Percentiles rank a stretch among this genome's conserved stretches.
Conservation (phyloP, 2,888 invertebrate genomes). For the Azorinus chamasolen region DNA sequence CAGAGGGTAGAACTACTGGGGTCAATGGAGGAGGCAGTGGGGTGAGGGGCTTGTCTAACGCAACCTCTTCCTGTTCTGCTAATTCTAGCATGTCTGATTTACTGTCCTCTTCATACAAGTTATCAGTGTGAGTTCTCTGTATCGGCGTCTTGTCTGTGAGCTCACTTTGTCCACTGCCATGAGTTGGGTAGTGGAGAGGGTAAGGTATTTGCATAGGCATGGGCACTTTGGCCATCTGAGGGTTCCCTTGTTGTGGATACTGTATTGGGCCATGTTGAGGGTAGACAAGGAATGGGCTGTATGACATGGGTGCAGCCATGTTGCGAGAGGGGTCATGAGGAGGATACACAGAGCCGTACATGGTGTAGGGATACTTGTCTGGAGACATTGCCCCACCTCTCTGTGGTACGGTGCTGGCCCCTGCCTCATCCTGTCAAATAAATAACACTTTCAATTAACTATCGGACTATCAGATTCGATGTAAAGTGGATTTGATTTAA, state of each 20-base stretch:
- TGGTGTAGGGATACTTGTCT: conserved; percentile 44
- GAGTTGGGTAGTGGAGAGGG: conserved; percentile 12
- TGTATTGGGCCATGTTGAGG: conserved; percentile 32
- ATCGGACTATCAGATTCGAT: too few relatives aligned
- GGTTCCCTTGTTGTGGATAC: conserved; percentile 38
- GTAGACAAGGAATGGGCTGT: conserved; percentile 26
- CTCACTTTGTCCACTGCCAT: not conserved
- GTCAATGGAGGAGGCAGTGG: conserved; percentile 75
- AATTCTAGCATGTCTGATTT: conserved; percentile 11
- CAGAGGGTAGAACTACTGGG: conserved; percentile 72
- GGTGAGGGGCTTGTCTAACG: conserved; percentile 45
- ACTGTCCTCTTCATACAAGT: conserved; percentile 18
- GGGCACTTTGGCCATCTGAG: not conserved
- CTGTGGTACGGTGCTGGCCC: conserved; percentile 45
- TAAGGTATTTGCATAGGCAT: conserved; percentile 8
- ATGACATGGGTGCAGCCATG: too few relatives aligned
- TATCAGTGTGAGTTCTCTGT: conserved; percentile 9
- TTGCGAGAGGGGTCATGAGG: conserved; percentile 1
- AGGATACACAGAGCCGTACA: conserved; percentile 20
- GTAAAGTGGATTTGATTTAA: too few relatives aligned
- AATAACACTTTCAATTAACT: not conserved
- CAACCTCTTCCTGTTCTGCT: not conserved
- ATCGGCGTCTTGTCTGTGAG: conserved; percentile 9
- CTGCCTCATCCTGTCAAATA: conserved; percentile 49
- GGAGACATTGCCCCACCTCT: conserved; percentile 12